Evolutionary conservation across 2,888 invertebrate species (phyloP).

Genomic region (Xestia c-nigrum): DNA sequence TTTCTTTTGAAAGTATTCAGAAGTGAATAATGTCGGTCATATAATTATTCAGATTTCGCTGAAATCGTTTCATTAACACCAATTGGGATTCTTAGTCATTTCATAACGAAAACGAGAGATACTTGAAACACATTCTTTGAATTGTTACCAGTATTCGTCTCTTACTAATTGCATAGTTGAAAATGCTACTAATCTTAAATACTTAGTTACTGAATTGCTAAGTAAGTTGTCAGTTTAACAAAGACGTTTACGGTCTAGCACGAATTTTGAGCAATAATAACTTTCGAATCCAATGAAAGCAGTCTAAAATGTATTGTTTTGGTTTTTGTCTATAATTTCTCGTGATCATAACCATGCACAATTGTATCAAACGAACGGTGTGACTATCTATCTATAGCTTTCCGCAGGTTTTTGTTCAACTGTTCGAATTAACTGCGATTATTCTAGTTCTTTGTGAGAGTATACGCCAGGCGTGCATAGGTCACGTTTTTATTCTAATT

Average conservation of each 20-base stretch:
- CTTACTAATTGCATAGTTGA: constrained; percentile 36
- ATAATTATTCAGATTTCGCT: constrained; percentile 38
- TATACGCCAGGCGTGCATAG: constrained; percentile 7
- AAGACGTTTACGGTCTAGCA: constrained; percentile 40
- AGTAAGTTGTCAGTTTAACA: constrained; percentile 35
- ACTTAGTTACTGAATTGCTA: constrained; percentile 42
- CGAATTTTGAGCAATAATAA: constrained; percentile 56
- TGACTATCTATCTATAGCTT: constrained; percentile 59
- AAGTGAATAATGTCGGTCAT: neutral
- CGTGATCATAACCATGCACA: constrained; percentile 62
- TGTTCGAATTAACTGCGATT: constrained; percentile 25
- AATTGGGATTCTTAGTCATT: constrained; percentile 50
- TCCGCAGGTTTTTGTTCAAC: constrained; percentile 49
- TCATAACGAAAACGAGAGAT: constrained; percentile 33
- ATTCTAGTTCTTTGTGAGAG: constrained; percentile 46
- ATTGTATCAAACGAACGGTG: constrained; percentile 65
- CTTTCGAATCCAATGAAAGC: constrained; percentile 75
- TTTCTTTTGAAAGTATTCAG: constrained; percentile 11
- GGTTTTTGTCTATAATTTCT: constrained; percentile 72
- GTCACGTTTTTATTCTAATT: constrained; percentile 41
- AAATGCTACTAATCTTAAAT: constrained; percentile 36
- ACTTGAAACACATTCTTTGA: constrained; percentile 25
- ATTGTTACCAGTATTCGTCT: constrained; percentile 33
- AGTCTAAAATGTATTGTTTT: constrained; percentile 70
- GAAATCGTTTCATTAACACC: constrained; percentile 48